Evolutionary conservation across 2,113 vertebrate species (phyloP).

Genomic region (Anseranas semipalmata): DNA sequence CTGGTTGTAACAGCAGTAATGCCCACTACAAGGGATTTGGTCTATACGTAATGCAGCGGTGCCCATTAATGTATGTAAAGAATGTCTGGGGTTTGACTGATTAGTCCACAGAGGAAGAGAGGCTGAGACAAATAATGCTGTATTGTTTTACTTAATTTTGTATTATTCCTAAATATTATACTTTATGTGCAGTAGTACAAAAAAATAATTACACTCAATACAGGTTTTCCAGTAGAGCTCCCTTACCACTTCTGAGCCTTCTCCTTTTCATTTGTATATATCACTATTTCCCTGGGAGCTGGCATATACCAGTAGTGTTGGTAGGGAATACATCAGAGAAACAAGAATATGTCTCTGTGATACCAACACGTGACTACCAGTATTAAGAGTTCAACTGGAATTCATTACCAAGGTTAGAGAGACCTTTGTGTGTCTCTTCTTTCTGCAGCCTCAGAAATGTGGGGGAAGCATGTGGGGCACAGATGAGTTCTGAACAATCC

Average conservation of each 20-base stretch:
- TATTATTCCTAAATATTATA: background rate
- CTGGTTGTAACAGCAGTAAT: background rate
- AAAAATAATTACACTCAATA: background rate
- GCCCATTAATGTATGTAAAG: background rate
- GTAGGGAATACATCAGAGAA: background rate
- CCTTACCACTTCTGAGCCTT: background rate
- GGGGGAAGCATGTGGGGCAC: background rate
- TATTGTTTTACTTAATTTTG: background rate
- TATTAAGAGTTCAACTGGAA: constrained; percentile 6
- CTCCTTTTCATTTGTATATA: background rate
- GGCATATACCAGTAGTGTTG: background rate
- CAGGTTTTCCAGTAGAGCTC: background rate
- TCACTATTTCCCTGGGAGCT: background rate
- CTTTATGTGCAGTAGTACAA: background rate
- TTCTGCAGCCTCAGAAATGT: background rate
- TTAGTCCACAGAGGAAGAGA: background rate
- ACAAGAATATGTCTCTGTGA: background rate
- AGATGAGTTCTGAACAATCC: constrained; percentile 8
- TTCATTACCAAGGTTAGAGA: background rate
- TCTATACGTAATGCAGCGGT: background rate
- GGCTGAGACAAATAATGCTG: background rate
- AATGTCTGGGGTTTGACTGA: background rate
- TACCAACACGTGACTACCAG: background rate
- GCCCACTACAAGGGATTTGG: background rate
- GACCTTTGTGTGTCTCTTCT: background rate